Conservation (phyloP, 2,888 invertebrate genomes). For the Lepas anatifera region DNA sequence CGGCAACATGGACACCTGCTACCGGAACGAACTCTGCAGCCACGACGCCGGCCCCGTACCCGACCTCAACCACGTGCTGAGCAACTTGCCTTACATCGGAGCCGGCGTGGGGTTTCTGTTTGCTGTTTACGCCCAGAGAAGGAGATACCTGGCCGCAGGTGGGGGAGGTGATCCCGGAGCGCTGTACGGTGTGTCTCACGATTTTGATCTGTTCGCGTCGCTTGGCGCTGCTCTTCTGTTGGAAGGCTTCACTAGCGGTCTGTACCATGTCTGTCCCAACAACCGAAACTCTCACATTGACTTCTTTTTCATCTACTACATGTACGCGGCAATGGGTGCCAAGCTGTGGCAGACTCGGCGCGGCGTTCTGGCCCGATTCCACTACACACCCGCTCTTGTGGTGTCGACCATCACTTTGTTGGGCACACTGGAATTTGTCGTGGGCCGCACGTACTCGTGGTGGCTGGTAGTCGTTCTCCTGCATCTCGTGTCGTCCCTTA, state of each 20-base stretch:
- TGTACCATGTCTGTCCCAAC: constrained; percentile 20
- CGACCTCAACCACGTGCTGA: constrained; percentile 36
- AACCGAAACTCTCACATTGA: constrained; percentile 16
- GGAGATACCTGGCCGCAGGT: neutral
- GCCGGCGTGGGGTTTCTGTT: constrained; percentile 34
- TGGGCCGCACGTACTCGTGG: neutral
- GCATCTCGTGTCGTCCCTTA: neutral
- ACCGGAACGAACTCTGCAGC: constrained; percentile 36
- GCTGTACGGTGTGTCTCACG: neutral
- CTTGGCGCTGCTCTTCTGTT: constrained; percentile 22
- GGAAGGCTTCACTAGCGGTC: constrained; percentile 23
- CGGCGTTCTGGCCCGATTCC: constrained; percentile 6
- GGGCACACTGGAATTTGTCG: neutral
- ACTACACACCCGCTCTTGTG: constrained; percentile 9
- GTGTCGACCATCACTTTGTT: constrained; percentile 13
- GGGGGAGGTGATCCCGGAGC: neutral
- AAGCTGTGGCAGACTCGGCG: constrained; percentile 18
- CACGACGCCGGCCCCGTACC: constrained; percentile 31
- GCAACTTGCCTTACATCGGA: constrained; percentile 35
- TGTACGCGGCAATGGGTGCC: constrained; percentile 9
- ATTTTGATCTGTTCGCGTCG: constrained; percentile 20
- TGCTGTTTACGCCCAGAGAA: constrained; percentile 27
- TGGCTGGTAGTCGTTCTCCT: constrained; percentile 4
- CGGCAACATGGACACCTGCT: constrained; percentile 36
- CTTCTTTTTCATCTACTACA: constrained; percentile 17